Percentiles rank a stretch among this genome's conserved stretches.
These are phyloP conservation scores for Piezodorus guildinii DNA, from an alignment of 1,140 invertebrate genomes.

Conservation along the genomic window DNA sequence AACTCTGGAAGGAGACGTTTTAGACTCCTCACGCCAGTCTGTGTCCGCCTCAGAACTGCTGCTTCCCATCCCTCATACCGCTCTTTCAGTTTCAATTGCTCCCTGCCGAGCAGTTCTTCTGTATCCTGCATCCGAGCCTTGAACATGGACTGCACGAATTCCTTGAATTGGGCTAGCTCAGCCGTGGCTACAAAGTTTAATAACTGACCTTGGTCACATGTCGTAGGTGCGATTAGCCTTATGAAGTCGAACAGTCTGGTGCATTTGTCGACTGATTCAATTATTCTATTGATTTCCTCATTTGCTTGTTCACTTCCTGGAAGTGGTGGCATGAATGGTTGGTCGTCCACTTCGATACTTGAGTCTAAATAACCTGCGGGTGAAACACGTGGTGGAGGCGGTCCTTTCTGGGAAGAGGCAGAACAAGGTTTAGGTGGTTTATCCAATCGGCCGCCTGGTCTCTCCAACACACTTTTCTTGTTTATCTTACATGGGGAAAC, in stretches of 20 bases:
- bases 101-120: background rate
- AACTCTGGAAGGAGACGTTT: background rate
- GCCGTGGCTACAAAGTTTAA: background rate
- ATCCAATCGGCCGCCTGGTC: too few species aligned
- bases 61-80: constrained; percentile 6
- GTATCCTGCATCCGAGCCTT: background rate
- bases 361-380: background rate
- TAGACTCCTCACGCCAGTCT: background rate
- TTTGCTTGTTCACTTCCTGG: background rate
- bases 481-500: too few species aligned
- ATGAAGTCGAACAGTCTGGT: background rate
- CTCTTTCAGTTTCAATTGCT: background rate
- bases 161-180: background rate
- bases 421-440: too few species aligned
- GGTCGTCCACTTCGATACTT: background rate
- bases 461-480: too few species aligned
- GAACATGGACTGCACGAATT: background rate
- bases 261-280: background rate
- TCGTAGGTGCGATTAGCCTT: background rate
- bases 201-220: background rate
- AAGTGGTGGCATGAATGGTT: background rate
- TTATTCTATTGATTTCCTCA: background rate
- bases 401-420: too few species aligned
- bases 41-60: background rate
- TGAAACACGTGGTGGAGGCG: too few species aligned